Conservation (phyloP, 2,113 vertebrate species). For the Syngnathoides biaculeatus region DNA sequence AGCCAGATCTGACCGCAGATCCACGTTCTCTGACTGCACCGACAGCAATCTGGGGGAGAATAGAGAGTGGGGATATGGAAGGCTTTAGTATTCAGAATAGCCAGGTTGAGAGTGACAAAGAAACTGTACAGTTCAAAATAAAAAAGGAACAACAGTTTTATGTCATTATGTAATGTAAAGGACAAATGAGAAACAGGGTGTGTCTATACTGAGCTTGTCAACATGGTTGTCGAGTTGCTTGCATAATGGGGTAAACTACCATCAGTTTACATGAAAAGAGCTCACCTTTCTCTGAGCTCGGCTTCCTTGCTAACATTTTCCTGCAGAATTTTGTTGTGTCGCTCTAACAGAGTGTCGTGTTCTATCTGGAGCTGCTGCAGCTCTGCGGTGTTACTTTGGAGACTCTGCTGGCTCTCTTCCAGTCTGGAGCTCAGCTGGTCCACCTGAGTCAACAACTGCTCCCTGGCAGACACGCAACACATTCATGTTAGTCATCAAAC, state of each 20-base stretch:
- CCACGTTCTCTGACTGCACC: constrained; percentile 82
- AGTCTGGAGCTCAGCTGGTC: constrained; percentile 84
- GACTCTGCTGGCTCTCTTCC: constrained; percentile 83
- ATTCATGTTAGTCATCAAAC: background rate
- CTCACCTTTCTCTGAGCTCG: constrained; percentile 90
- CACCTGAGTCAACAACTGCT: constrained; percentile 80
- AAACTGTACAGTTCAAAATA: too few species aligned
- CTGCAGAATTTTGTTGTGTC: constrained; percentile 94
- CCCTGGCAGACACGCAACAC: constrained; percentile 63
- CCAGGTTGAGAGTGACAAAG: background rate
- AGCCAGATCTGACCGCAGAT: constrained; percentile 81
- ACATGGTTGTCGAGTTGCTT: background rate
- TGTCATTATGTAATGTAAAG: too few species aligned
- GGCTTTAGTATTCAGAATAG: constrained; percentile 2
- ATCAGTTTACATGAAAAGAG: background rate
- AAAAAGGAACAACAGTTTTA: too few species aligned
- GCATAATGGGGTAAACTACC: background rate
- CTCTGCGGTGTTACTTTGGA: constrained; percentile 77
- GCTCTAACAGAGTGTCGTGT: constrained; percentile 88
- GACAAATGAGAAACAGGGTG: too few species aligned
- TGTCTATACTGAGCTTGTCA: background rate
- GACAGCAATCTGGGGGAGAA: constrained; percentile 76
- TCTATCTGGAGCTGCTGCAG: constrained; percentile 86
- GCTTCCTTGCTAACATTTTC: constrained; percentile 90
- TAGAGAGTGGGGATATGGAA: background rate